Evolutionary conservation across 2,797 vertebrate species (phyloP).

Genomic region (Onychomys torridus): DNA sequence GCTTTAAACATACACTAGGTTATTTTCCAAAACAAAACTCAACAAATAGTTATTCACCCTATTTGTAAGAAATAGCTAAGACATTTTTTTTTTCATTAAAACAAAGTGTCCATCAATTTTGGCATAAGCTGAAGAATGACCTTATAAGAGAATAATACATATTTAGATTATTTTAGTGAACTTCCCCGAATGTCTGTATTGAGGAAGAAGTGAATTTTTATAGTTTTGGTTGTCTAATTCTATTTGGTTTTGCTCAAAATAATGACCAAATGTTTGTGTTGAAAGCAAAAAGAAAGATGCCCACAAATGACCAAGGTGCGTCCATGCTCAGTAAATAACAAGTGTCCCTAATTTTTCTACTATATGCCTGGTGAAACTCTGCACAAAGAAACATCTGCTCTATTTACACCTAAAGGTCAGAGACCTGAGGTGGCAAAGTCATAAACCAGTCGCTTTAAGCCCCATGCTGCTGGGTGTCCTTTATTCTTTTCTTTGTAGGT

Average conservation of each 20-base stretch:
- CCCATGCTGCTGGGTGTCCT: constrained; percentile 50
- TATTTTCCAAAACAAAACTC: constrained; percentile 13
- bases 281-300: constrained; percentile 6
- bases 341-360: background rate
- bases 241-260: constrained; percentile 37
- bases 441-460: background rate
- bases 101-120: background rate
- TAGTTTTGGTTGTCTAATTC: background rate
- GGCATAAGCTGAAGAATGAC: constrained; percentile 42
- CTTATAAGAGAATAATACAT: background rate
- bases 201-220: background rate
- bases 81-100: background rate
- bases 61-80: background rate
- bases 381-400: constrained; percentile 13
- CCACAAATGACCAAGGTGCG: background rate
- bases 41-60: background rate
- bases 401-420: constrained; percentile 61
- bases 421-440: constrained; percentile 17
- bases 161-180: background rate
- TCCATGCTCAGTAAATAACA: background rate
- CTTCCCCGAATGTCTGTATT: background rate
- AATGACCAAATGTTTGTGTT: constrained; percentile 22
- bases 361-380: background rate
- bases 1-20: background rate
- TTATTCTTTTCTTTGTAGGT: constrained; percentile 48